Evolutionary conservation across 2,888 invertebrate genomes (phyloP), one percentile per base, ranked within the genome.

Genomic region (Resseliella maxima): DNA sequence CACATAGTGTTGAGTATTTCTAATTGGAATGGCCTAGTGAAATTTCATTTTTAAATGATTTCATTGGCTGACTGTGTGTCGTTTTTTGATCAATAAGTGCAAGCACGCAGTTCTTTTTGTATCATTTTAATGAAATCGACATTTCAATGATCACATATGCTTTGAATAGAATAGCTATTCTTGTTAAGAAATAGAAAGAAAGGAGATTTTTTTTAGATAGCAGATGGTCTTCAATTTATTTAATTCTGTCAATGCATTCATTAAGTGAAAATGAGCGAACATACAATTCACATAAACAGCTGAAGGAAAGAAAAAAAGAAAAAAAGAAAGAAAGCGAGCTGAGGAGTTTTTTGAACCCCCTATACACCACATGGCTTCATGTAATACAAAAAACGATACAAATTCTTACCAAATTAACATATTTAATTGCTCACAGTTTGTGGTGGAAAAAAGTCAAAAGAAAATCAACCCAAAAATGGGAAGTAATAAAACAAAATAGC

Each of bases 11-110:
- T 31, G 72, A 72, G 31, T 18, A 72, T n/a, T 5, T 31, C 31
- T 72, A 31, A 72, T 72, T 72, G 72, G 72, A 72, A 72, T 72
- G 72, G 72, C 72, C 72, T 72, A 72, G 72, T 72, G 72, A 72
- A 72, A 72, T 35, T 72, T 35, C 31, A 3, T 72, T 15, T 31
- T 15, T 59, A 59, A 72, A 72, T 31, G 72, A 18, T 72, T 72
- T 72, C 35, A 72, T 72, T 72, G 72, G 24, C 12, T 24, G 15
- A 50, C n/a, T 24, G 6, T 59, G 41, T 5, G 6, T 59, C n/a
- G 18, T 59, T 59, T 31, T 72, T 72, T 31, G 31, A 72, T 72
- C 72, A 72, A 72, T 72, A 27, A 31, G 31, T n/a, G 27, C 72
- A n/a, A 12, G 0, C 31, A 12, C n/a, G 24, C n/a, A 24, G 24